phyloP scores from a whole-genome alignment of 2,797 vertebrate genomes.

The Coregonus sp. region DNA sequence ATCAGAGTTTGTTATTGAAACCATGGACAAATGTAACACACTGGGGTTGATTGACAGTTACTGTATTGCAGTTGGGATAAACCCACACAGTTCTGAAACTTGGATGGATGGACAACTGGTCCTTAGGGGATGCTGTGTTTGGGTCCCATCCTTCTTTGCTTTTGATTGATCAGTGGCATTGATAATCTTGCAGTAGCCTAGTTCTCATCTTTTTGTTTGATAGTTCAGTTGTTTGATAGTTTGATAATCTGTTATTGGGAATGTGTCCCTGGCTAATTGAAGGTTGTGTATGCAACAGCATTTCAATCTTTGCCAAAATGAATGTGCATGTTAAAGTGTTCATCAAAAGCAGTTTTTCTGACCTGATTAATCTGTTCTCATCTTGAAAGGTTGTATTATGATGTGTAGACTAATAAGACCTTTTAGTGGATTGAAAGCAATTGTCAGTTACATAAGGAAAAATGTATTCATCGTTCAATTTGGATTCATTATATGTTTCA shows the following conservation, averaged over 20 bases:
- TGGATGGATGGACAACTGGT: not conserved
- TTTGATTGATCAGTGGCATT: not conserved
- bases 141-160: not conserved
- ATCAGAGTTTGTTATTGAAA: conserved; percentile 26
- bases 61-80: not conserved
- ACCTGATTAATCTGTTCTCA: no score
- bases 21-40: not conserved
- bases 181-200: not conserved
- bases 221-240: not conserved
- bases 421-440: not conserved
- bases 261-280: not conserved
- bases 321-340: no score
- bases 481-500: not conserved
- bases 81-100: no score
- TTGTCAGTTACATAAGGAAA: not conserved
- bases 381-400: no score
- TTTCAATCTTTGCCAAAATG: no score
- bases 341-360: no score
- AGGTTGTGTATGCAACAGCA: not conserved
- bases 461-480: not conserved
- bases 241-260: not conserved
- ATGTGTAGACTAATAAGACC: no score
- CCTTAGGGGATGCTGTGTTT: not conserved
- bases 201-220: not conserved
- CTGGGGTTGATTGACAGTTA: not conserved